Conservation (phyloP, 2,888 invertebrate genomes). For the Drosophila suboccidentalis region DNA sequence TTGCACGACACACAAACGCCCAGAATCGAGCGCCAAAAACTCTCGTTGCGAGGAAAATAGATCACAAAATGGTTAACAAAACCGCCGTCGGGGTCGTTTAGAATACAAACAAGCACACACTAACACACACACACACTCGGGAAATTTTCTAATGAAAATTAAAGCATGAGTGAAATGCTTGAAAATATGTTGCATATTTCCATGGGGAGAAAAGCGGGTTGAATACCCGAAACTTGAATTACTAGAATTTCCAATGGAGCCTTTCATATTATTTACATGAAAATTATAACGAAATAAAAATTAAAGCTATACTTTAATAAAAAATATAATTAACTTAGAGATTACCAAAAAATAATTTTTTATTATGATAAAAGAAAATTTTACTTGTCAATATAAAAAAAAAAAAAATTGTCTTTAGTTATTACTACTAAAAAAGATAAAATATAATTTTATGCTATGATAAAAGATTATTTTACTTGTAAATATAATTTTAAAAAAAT, state of each 20-base stretch:
- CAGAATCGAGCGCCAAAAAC: conserved; percentile 66
- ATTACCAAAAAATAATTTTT: no score
- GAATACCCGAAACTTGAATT: neutral
- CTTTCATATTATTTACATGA: neutral
- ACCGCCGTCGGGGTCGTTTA: conserved; percentile 55
- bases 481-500: neutral
- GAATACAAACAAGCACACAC: conserved; percentile 42
- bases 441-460: no score
- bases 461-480: neutral
- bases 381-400: neutral
- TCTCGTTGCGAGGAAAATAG: conserved; percentile 70
- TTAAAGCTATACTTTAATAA: neutral
- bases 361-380: neutral
- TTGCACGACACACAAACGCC: conserved; percentile 73
- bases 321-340: neutral
- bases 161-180: conserved; percentile 46
- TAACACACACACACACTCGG: conserved; percentile 23
- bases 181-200: conserved; percentile 12
- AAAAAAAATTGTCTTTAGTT: no score
- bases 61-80: conserved; percentile 79
- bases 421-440: no score
- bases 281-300: neutral
- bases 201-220: neutral
- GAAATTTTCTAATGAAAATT: conserved; percentile 67
- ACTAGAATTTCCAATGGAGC: neutral